Percentiles rank a stretch among this genome's conserved stretches.
These are phyloP conservation scores for Pheosia tremula DNA, from an alignment of 2,888 invertebrate species.

Conservation along the genomic window DNA sequence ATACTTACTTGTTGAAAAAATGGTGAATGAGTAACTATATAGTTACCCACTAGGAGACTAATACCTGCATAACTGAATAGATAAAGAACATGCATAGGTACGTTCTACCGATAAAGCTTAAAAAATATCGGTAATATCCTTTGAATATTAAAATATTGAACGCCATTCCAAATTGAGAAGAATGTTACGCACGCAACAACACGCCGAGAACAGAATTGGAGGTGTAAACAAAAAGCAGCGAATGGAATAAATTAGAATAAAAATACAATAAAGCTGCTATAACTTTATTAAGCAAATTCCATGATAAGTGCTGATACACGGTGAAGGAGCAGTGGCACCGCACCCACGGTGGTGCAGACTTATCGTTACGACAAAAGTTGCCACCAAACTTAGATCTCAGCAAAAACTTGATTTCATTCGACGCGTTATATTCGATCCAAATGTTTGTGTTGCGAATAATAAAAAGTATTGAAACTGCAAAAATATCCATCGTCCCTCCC, in stretches of 20 bases:
- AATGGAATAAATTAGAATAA: constrained; percentile 15
- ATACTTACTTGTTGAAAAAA: no score
- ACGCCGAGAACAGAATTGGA: not conserved
- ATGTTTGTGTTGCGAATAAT: constrained; percentile 75
- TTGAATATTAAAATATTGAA: not conserved
- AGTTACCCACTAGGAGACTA: not conserved
- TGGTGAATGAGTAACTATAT: no score
- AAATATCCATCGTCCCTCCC: constrained; percentile 63
- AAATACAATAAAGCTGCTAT: constrained; percentile 17
- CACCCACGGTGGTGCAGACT: constrained; percentile 21
- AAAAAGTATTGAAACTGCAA: constrained; percentile 74
- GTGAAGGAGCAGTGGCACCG: constrained; percentile 9
- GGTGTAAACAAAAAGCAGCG: constrained; percentile 9
- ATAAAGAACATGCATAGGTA: no score
- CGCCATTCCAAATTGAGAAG: not conserved
- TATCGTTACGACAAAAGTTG: constrained; percentile 37
- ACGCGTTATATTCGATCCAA: constrained; percentile 57
- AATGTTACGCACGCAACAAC: not conserved
- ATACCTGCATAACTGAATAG: not conserved
- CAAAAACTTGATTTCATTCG: constrained; percentile 52
- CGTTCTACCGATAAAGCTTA: no score
- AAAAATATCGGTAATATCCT: no score
- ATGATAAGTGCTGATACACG: constrained; percentile 20
- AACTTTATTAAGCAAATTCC: constrained; percentile 22
- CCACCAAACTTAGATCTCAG: constrained; percentile 46